Percentiles rank a stretch among this genome's conserved stretches.
These are phyloP conservation scores for Mesocricetus auratus DNA, from an alignment of 2,113 vertebrate genomes.

Conservation along the genomic window DNA sequence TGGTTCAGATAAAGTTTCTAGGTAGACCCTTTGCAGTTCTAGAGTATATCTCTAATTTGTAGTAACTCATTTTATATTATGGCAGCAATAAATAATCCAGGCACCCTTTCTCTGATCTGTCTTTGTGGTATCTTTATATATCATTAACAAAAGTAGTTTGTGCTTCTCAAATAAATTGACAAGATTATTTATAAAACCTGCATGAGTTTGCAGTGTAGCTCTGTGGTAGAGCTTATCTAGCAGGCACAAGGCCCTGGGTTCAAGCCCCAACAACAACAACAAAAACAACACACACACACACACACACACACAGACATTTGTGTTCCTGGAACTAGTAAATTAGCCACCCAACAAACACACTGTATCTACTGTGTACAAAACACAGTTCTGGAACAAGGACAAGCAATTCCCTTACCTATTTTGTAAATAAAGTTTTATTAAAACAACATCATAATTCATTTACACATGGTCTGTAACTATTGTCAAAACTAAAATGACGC, in stretches of 20 bases:
- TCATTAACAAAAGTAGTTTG: neutral
- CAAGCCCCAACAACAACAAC: neutral
- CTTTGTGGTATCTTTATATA: neutral
- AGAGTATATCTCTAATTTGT: neutral
- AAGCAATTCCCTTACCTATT: neutral
- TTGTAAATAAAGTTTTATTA: conserved; percentile 55
- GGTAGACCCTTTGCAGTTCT: neutral
- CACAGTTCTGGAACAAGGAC: neutral
- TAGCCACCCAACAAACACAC: neutral
- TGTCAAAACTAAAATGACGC: conserved; percentile 23
- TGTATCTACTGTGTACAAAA: neutral
- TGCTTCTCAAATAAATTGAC: conserved; percentile 12
- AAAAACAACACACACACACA: neutral
- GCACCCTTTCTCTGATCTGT: neutral
- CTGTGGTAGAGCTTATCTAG: neutral
- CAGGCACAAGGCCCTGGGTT: neutral
- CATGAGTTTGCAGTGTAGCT: neutral
- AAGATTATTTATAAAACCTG: neutral
- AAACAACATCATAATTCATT: neutral
- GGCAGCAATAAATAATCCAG: neutral
- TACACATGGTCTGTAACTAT: neutral
- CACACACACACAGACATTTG: neutral
- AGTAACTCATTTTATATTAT: neutral
- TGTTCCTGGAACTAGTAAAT: neutral
- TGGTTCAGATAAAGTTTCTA: conserved; percentile 10